A percentile compares a stretch with the other conserved stretches of the same genome.
These are phyloP conservation scores for Leuciscus waleckii DNA, from an alignment of 2,797 vertebrate genomes.

Conservation along the genomic window DNA sequence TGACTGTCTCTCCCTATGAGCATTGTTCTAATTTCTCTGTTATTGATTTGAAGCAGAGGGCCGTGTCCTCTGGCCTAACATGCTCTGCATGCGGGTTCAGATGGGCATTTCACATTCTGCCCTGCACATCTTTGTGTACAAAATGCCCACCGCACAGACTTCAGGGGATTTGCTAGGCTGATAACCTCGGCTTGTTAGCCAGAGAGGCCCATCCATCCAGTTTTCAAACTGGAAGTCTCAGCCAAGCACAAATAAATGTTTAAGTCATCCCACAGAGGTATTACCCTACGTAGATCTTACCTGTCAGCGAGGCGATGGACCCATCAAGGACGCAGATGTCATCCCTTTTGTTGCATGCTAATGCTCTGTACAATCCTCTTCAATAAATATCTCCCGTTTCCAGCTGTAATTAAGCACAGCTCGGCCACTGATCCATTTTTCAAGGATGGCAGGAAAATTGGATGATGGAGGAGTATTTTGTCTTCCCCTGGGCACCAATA, in stretches of 20 bases:
- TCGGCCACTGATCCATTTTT: constrained; percentile 55
- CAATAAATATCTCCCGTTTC: constrained; percentile 39
- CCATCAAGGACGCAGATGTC: constrained; percentile 35
- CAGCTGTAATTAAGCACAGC: constrained; percentile 56
- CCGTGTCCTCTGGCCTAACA: constrained; percentile 57
- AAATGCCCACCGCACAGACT: constrained; percentile 18
- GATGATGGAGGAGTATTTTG: constrained; percentile 60
- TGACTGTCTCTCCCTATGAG: constrained; percentile 28
- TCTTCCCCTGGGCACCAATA: constrained; percentile 56
- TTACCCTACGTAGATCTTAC: constrained; percentile 3
- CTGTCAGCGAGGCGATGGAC: constrained; percentile 29
- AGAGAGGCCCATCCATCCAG: background rate
- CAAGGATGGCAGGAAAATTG: constrained; percentile 55
- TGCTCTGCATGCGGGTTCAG: constrained; percentile 66
- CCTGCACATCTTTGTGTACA: constrained; percentile 21
- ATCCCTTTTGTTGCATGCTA: constrained; percentile 39
- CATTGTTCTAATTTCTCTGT: constrained; percentile 39
- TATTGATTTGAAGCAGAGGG: constrained; percentile 41
- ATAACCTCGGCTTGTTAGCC: constrained; percentile 39
- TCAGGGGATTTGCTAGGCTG: constrained; percentile 26
- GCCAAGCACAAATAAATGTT: constrained; percentile 13
- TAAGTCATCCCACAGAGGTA: constrained; percentile 16
- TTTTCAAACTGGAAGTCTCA: constrained; percentile 3
- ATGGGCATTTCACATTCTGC: constrained; percentile 61
- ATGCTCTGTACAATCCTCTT: constrained; percentile 39